Conservation (phyloP, 1,140 invertebrate genomes). For the Drosophila pruinosa region DNA sequence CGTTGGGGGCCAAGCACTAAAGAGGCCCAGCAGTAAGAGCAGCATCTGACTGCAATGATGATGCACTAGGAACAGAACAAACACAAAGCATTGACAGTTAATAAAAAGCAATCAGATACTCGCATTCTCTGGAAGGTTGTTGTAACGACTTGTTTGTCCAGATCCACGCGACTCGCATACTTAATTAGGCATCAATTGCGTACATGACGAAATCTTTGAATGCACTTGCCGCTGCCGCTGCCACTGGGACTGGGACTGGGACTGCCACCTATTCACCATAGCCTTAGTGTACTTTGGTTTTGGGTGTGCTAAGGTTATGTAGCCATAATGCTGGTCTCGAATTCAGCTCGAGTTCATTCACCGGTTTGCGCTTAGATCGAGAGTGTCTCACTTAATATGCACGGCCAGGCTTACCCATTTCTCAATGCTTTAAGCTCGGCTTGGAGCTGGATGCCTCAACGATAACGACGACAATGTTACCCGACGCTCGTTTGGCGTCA, state of each 20-base stretch:
- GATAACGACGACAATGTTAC: slow-evolving; percentile 14
- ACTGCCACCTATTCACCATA: not conserved
- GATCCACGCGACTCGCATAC: slow-evolving; percentile 56
- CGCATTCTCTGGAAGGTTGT: slow-evolving; percentile 9
- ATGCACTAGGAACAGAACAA: slow-evolving; percentile 34
- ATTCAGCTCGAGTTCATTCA: slow-evolving; percentile 65
- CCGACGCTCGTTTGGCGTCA: slow-evolving; percentile 68
- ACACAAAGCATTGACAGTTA: not conserved
- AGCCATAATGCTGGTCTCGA: slow-evolving; percentile 56
- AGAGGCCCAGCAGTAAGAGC: slow-evolving; percentile 42
- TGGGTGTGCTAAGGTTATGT: slow-evolving; percentile 65
- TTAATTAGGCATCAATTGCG: slow-evolving; percentile 27
- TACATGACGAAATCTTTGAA: slow-evolving; percentile 21
- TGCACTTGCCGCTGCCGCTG: slow-evolving; percentile 12
- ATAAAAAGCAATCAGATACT: not conserved
- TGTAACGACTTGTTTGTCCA: slow-evolving; percentile 54
- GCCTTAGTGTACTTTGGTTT: not conserved
- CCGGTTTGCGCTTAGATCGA: slow-evolving; percentile 41
- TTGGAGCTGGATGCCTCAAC: slow-evolving; percentile 9
- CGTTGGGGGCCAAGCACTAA: slow-evolving; percentile 14
- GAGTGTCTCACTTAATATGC: slow-evolving; percentile 60
- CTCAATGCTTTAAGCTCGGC: slow-evolving; percentile 39
- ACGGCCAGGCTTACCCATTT: slow-evolving; percentile 71
- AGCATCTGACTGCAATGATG: slow-evolving; percentile 4
- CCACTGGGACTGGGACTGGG: too few relatives aligned